Percentiles rank a stretch among this genome's conserved stretches.
phyloP scores from a whole-genome alignment of 2,797 vertebrate species.

The Trichosurus vulpecula region DNA sequence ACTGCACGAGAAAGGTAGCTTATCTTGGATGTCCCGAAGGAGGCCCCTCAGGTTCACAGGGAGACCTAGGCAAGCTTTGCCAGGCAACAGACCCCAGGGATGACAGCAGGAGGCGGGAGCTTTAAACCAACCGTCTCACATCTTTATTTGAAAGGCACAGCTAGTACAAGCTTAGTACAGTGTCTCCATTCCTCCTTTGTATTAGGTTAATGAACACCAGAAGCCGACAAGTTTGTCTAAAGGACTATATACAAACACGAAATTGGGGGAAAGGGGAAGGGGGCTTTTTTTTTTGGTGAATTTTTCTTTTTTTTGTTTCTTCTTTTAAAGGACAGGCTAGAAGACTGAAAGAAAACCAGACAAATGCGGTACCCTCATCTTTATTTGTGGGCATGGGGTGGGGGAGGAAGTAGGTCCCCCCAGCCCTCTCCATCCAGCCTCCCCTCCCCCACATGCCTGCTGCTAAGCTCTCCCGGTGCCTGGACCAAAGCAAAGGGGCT shows the following conservation, averaged over 20 bases:
- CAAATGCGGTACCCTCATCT: conserved; percentile 84
- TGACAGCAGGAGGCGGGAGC: background rate
- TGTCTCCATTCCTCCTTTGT: conserved; percentile 79
- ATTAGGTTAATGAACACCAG: conserved; percentile 81
- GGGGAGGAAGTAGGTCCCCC: background rate
- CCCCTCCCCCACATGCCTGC: background rate
- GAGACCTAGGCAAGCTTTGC: fast-evolving
- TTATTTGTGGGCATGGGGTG: conserved; percentile 54
- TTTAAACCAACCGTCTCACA: conserved; percentile 83
- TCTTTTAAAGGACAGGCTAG: conserved; percentile 80
- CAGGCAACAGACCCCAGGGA: background rate
- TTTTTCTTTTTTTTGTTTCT: conserved; percentile 63
- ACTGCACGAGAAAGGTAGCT: background rate
- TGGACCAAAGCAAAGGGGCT: background rate
- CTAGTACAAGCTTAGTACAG: conserved; percentile 84
- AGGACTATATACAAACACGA: conserved; percentile 85
- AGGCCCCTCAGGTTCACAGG: too few relatives aligned
- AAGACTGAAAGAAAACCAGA: conserved; percentile 79
- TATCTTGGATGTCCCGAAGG: background rate
- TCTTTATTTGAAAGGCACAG: conserved; percentile 88
- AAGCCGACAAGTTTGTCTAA: conserved; percentile 83
- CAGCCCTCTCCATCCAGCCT: conserved; percentile 18
- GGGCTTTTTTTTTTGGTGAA: conserved; percentile 63
- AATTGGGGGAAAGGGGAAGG: conserved; percentile 44
- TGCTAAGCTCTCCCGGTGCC: background rate